Evolutionary conservation across 2,888 invertebrate genomes (phyloP), one percentile per base, ranked within the genome.

Genomic region (Gymnosoma rotundatum): DNA sequence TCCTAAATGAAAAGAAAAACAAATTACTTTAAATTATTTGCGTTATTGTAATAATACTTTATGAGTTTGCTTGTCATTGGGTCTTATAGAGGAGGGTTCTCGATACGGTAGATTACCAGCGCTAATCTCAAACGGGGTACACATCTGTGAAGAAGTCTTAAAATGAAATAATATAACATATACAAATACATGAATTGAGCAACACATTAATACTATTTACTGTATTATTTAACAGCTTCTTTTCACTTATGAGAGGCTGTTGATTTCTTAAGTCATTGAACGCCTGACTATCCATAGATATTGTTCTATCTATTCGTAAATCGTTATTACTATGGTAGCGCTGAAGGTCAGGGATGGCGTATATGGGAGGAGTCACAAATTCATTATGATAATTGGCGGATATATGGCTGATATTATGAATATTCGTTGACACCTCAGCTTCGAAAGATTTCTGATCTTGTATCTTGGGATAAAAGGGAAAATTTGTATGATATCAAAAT

Each of bases 1-100:
- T 97, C 97, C 94, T 95, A 86, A 12, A 88, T 10, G 6, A 6
- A 69, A 58, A 56, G 1, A 67, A 58, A 56, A 54, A 52, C n/a
- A 20, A 16, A 20, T 50, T 58, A 32, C 6, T 67, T 66, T 18
- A 12, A 32, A 20, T 45, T 21, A 14, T 7, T 8, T 61, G 16
- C 7, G 0, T 20, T 10, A 1, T 16, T 20, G 25, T 32, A 2
- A 14, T 18, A 78, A 73, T 85, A 83, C 83, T 78, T 72, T 83
- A 70, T 76, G 85, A 64, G 69, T 61, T 66, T 85, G 67, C 80
- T 82, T 73, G 69, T 72, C 81, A 79, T 82, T 83, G 69, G 64
- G 72, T 75, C 18, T 81, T 6, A 69, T 4, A n/a, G 69, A 69
- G 21, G 74, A 54, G 5, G 63, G 48, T 48, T 80, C 80, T 58